Conservation (phyloP, 2,888 invertebrate genomes). For the Myathropa florea region DNA sequence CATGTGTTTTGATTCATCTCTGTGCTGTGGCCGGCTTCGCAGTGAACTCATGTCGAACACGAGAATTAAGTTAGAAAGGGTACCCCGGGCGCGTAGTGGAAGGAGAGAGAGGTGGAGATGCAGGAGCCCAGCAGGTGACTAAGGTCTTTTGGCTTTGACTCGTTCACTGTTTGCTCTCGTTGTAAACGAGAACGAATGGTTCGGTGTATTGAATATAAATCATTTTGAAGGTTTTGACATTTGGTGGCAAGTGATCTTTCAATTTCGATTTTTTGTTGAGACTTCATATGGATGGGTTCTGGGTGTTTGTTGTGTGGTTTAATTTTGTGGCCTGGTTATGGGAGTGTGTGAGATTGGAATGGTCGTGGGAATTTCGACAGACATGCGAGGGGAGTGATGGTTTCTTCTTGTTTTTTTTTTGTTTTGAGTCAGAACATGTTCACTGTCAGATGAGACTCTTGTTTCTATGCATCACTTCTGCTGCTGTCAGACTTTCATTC, state of each 20-base stretch:
- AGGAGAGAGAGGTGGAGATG: background rate
- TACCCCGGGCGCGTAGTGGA: slow-evolving; percentile 28
- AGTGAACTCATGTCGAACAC: slow-evolving; percentile 55
- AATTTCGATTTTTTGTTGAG: slow-evolving; percentile 60
- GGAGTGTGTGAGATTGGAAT: background rate
- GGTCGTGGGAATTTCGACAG: background rate
- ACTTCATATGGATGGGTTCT: slow-evolving; percentile 15
- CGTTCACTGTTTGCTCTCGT: slow-evolving; percentile 56
- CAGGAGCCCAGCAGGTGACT: slow-evolving; percentile 62
- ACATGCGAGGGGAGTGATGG: background rate
- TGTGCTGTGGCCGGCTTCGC: background rate
- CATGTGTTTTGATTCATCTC: slow-evolving; percentile 49
- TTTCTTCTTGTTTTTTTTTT: background rate
- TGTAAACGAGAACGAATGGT: slow-evolving; percentile 40
- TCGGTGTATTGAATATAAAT: slow-evolving; percentile 58
- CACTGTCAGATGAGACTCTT: too few species aligned
- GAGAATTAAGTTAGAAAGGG: slow-evolving; percentile 60
- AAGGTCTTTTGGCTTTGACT: slow-evolving; percentile 14
- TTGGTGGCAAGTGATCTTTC: slow-evolving; percentile 71
- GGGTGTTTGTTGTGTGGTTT: background rate
- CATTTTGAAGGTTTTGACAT: slow-evolving; percentile 68
- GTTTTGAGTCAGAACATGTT: too few species aligned
- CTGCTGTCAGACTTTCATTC: too few species aligned
- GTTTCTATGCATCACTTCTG: too few species aligned
- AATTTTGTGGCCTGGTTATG: background rate